Evolutionary conservation across 2,888 invertebrate species (phyloP).

Genomic region (Melanotus villosus): DNA sequence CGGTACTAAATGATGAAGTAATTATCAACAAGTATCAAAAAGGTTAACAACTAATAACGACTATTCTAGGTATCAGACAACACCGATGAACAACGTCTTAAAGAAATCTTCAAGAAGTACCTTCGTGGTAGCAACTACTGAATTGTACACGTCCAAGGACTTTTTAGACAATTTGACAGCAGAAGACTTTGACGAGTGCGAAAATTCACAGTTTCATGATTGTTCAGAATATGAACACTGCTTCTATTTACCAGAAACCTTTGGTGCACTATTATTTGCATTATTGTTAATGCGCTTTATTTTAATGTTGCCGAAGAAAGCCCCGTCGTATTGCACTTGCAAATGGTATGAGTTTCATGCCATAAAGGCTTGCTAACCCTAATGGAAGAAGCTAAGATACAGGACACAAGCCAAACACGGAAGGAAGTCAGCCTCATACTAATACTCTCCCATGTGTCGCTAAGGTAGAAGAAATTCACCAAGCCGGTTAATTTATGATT

Average conservation of each 20-base stretch:
- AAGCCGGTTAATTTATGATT: too few relatives aligned
- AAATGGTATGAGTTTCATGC: constrained; percentile 65
- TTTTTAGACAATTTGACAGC: constrained; percentile 73
- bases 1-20: constrained; percentile 70
- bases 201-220: constrained; percentile 83
- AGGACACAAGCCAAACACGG: constrained; percentile 82
- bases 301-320: constrained; percentile 75
- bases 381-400: constrained; percentile 76
- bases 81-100: constrained; percentile 82
- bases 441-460: constrained; percentile 68
- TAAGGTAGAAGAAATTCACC: constrained; percentile 59
- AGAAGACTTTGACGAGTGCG: constrained; percentile 91
- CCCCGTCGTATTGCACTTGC: constrained; percentile 58
- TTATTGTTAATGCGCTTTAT: constrained; percentile 82
- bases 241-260: constrained; percentile 89
- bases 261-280: constrained; percentile 81
- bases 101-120: constrained; percentile 85
- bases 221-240: constrained; percentile 90
- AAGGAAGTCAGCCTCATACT: constrained; percentile 74
- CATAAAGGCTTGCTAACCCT: constrained; percentile 63
- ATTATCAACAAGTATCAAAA: constrained; percentile 81
- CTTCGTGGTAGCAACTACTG: constrained; percentile 84
- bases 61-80: constrained; percentile 83
- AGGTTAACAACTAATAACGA: too few relatives aligned
- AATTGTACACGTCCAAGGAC: constrained; percentile 81